Percentiles rank a stretch among this genome's conserved stretches.
Conservation (phyloP, 2,797 vertebrate genomes). For the Anolis apletophallus region DNA sequence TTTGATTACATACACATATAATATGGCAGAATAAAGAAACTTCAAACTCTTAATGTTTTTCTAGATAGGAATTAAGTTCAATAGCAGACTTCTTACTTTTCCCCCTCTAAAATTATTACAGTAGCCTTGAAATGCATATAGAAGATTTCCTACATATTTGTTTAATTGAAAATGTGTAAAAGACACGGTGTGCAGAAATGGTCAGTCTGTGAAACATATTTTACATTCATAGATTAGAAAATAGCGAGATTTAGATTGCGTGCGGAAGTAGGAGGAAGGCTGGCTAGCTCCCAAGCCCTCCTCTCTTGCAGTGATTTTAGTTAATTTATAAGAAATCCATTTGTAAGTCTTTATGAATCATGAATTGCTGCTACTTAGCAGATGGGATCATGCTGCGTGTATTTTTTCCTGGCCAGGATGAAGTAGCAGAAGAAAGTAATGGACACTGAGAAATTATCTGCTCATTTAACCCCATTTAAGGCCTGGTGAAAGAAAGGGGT, state of each 20-base stretch:
- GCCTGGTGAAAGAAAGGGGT: background rate
- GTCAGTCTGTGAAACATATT: background rate
- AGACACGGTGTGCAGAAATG: too few relatives aligned
- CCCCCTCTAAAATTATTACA: too few relatives aligned
- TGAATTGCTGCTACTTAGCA: background rate
- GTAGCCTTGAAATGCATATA: background rate
- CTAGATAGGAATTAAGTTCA: too few relatives aligned
- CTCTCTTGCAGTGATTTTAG: background rate
- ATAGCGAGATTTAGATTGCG: background rate
- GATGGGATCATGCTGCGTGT: background rate
- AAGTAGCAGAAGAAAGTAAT: background rate
- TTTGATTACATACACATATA: too few relatives aligned
- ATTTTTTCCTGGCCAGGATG: background rate
- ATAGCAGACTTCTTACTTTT: constrained; percentile 4
- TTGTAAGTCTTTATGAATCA: background rate
- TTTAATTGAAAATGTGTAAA: background rate
- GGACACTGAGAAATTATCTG: background rate
- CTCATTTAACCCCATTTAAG: background rate
- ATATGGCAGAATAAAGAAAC: too few relatives aligned
- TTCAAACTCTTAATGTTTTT: too few relatives aligned
- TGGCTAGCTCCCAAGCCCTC: background rate
- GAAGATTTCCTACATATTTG: background rate
- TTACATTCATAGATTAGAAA: background rate
- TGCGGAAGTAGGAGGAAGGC: too few relatives aligned
- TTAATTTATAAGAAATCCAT: background rate